Evolutionary conservation across 2,888 invertebrate species (phyloP).

Genomic region (Aphodius granarius): DNA sequence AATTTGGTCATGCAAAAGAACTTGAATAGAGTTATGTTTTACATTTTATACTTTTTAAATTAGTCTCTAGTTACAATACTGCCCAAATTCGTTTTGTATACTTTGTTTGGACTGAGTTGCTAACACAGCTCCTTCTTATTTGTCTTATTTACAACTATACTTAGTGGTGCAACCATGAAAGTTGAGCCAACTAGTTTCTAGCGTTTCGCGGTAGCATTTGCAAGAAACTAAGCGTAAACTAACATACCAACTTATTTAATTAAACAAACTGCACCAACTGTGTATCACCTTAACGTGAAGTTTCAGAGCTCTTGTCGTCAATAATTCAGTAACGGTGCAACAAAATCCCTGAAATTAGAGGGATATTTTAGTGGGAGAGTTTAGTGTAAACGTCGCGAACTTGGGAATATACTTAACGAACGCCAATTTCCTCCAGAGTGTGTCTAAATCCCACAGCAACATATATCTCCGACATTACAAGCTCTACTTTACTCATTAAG

Average conservation of each 20-base stretch:
- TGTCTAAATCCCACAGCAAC: background rate
- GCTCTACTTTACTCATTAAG: background rate
- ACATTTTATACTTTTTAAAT: too few species aligned
- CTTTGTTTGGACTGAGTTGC: too few species aligned
- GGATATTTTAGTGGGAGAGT: background rate
- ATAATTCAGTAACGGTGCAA: background rate
- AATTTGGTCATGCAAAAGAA: too few species aligned
- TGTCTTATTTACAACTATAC: background rate
- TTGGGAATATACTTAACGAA: background rate
- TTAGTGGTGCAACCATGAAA: too few species aligned
- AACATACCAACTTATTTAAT: background rate
- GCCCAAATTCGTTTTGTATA: too few species aligned
- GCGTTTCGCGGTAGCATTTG: too few species aligned
- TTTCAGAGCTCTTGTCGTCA: background rate
- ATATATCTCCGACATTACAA: background rate
- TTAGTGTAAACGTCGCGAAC: background rate
- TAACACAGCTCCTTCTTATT: too few species aligned
- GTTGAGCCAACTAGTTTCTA: background rate
- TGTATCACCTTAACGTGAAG: background rate
- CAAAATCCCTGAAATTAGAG: background rate
- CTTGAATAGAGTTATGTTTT: too few species aligned
- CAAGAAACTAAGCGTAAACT: background rate
- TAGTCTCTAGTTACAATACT: too few species aligned
- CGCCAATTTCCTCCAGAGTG: background rate
- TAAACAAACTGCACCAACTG: background rate